Conservation (phyloP, 1,140 invertebrate species). For the Oncopodura yosiiana region DNA sequence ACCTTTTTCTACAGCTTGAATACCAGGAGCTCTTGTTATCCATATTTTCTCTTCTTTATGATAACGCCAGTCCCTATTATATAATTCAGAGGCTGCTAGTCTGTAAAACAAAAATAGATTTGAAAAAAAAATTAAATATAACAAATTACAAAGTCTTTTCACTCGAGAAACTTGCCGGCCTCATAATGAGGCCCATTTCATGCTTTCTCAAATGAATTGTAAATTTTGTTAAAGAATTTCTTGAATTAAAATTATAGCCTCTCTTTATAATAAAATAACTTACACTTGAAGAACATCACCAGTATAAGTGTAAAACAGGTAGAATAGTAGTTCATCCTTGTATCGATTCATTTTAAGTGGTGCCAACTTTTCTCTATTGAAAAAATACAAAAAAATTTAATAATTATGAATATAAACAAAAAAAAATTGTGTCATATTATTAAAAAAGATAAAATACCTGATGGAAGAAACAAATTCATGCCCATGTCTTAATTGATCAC, state of each 20-base stretch:
- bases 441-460: slow-evolving; percentile 43
- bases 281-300: slow-evolving; percentile 92
- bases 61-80: slow-evolving; percentile 96
- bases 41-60: slow-evolving; percentile 98
- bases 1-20: slow-evolving; percentile 86
- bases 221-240: too few relatives aligned
- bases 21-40: slow-evolving; percentile 93
- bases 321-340: slow-evolving; percentile 97
- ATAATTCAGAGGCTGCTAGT: slow-evolving; percentile 46
- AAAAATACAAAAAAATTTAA: slow-evolving; percentile 7
- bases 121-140: slow-evolving; percentile 30
- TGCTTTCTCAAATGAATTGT: slow-evolving; percentile 10
- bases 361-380: slow-evolving; percentile 82
- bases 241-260: background rate
- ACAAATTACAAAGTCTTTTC: slow-evolving; percentile 1
- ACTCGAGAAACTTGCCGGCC: too few relatives aligned
- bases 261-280: too few relatives aligned
- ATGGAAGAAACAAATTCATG: slow-evolving; percentile 54
- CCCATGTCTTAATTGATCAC: slow-evolving; percentile 43
- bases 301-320: slow-evolving; percentile 97
- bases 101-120: too few relatives aligned
- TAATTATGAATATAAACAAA: background rate
- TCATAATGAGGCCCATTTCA: too few relatives aligned
- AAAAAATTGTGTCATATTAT: background rate
- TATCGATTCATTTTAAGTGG: slow-evolving; percentile 91